Evolutionary conservation across 2,888 invertebrate species (phyloP), one percentile per base, ranked within the genome.

Genomic region (Heteromurus nitidus): DNA sequence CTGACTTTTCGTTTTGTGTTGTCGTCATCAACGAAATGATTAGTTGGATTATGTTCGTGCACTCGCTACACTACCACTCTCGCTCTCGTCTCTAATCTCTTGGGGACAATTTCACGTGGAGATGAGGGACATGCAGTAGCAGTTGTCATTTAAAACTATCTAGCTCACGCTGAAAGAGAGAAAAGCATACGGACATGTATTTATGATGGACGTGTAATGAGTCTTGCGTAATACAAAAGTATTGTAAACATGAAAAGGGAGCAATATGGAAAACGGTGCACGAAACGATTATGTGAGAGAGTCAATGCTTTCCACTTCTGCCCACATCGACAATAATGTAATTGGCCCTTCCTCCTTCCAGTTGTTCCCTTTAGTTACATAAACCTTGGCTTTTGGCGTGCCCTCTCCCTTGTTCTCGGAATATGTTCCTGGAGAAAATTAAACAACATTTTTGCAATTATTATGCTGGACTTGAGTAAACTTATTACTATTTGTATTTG

Each of bases 101-200:
- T 67, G 67, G 47, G 67, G 50, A 67, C 64, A 64, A 22, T 64
- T 64, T 50, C 47, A 67, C 67, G 44, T 47, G 44, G 26, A 47
- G 5, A 28, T 16, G 55, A 3, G 31, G 9, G 18, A n/a, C 7
- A 62, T 62, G 16, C 18, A 30, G 28, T 47, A 7, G 22, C 13
- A 22, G 53, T 24, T 24, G 53, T 53, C 53, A 53, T 24, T 47
- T 47, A 3, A 47, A 36, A 36, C n/a, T n/a, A n/a, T n/a, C n/a
- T n/a, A n/a, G n/a, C n/a, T n/a, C n/a, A n/a, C n/a, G n/a, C n/a
- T n/a, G n/a, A n/a, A n/a, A n/a, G n/a, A n/a, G n/a, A n/a, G n/a
- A n/a, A n/a, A n/a, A 36, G 36, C 5, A 13, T 36, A 9, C 13
- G 5, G 36, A 9, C 36, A 36, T 36, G 7, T 13, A 9, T 36